Percentiles rank a stretch among this genome's conserved stretches.
phyloP scores from a whole-genome alignment of 2,113 vertebrate species.

The Lepus europaeus region DNA sequence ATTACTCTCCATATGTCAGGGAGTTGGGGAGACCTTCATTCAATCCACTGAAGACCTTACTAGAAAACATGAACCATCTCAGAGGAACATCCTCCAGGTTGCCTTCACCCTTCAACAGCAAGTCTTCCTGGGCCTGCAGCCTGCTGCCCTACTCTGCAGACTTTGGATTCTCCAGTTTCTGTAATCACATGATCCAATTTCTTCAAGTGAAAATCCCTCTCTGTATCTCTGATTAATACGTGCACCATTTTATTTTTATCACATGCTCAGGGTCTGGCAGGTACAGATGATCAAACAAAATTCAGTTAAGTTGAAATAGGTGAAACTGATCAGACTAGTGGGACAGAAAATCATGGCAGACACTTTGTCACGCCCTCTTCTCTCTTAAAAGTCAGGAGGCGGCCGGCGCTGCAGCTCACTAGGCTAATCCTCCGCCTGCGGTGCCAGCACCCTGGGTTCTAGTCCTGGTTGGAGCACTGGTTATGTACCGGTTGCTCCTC shows the following conservation, averaged over 20 bases:
- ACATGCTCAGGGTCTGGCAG: not conserved
- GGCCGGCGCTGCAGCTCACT: too few species aligned
- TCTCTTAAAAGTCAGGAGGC: not conserved
- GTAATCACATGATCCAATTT: not conserved
- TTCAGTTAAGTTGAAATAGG: conserved; percentile 24
- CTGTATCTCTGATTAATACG: not conserved
- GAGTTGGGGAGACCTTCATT: not conserved
- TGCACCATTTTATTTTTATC: not conserved
- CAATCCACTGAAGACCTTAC: not conserved
- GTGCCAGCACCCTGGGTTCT: too few species aligned
- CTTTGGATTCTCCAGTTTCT: not conserved
- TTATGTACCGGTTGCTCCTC: too few species aligned
- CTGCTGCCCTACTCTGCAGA: not conserved
- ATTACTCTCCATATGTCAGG: not conserved
- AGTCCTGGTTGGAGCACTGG: too few species aligned
- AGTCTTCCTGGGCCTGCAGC: not conserved
- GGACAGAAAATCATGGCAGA: conserved; percentile 22
- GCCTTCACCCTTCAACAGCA: not conserved
- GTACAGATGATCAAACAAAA: conserved; percentile 30
- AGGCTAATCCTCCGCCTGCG: too few species aligned
- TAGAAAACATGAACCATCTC: not conserved
- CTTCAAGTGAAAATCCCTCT: not conserved
- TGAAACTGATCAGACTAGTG: conserved; percentile 29
- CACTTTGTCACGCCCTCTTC: not conserved
- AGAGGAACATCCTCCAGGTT: not conserved